Evolutionary conservation across 1,140 invertebrate genomes (phyloP), one percentile per base, ranked within the genome.

Genomic region (Phthorimaea operculella): DNA sequence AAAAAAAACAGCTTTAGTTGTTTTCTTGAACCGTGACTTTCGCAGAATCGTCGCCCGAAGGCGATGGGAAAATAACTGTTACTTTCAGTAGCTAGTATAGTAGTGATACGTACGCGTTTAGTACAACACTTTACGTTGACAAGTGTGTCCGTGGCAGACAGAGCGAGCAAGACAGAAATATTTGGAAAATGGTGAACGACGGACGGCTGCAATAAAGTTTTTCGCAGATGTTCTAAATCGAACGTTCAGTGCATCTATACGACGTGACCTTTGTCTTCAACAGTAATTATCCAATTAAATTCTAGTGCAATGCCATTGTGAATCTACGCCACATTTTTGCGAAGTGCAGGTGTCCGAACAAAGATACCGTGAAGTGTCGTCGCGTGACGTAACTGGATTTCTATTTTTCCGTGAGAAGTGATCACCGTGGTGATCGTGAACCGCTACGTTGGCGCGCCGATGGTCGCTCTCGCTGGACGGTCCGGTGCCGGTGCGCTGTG

Each of bases 341-440:
- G 16, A 16, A 47, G 45, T 47, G 45, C 8, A 47, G 14, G 14
- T 47, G n/a, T 39, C 10, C 10, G 36, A 39, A 39, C 36, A 39
- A 39, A 39, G 36, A 39, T 39, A 39, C n/a, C n/a, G 36, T n/a
- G 21, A 11, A 6, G 48, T 50, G 48, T 21, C 21, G 8, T 50
- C 16, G 55, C 61, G 75, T 84, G 81, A 84, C 81, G 81, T 84
- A 84, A 84, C 73, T 80, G 68, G 65, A 83, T 72, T 74, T 72
- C 59, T 72, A 33, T 50, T 15, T 47, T 47, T 15, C 16, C 57
- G 59, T 64, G 55, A 70, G 70, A 67, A 75, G 68, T 73, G 69
- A 77, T 56, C 60, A 63, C 58, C 68, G 71, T 66, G 74, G 68
- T 73, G 69, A 77, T 56, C 60, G 64, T 59, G 58, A 62, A 57